These are phyloP conservation scores for Xestia xanthographa DNA, from an alignment of 2,888 invertebrate species.

Conservation along the genomic window DNA sequence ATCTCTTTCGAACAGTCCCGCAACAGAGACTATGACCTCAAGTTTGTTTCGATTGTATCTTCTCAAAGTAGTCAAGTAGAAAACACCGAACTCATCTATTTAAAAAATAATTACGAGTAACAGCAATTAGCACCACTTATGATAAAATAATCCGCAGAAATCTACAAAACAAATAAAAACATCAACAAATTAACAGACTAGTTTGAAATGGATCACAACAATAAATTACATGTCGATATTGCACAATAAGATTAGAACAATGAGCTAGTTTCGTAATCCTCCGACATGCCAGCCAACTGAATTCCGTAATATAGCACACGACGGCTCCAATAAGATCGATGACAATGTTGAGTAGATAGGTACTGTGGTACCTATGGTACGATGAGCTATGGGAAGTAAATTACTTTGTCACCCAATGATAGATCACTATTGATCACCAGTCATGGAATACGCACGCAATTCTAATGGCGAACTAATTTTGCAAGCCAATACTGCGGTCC, in stretches of 20 bases:
- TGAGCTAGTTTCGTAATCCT: constrained; percentile 52
- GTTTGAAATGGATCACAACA: constrained; percentile 28
- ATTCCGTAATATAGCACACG: constrained; percentile 43
- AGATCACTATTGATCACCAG: constrained; percentile 47
- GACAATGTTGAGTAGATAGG: constrained; percentile 19
- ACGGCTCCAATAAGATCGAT: constrained; percentile 58
- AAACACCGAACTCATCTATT: too few species aligned
- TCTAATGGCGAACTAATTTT: constrained; percentile 24
- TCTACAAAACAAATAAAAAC: constrained; percentile 14
- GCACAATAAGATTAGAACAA: constrained; percentile 49
- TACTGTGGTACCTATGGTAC: constrained; percentile 31
- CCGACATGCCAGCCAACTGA: constrained; percentile 55
- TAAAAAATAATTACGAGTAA: too few species aligned
- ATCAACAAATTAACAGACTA: background rate
- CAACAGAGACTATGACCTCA: too few species aligned
- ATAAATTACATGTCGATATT: constrained; percentile 47
- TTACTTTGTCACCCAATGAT: constrained; percentile 62
- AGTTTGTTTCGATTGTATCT: too few species aligned
- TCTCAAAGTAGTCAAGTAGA: too few species aligned
- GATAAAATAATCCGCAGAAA: background rate
- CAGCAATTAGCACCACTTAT: too few species aligned
- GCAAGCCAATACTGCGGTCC: background rate
- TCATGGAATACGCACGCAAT: constrained; percentile 13
- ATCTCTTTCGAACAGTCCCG: too few species aligned
- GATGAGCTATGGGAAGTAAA: constrained; percentile 47